phyloP scores from a whole-genome alignment of 1,140 invertebrate genomes.

The Philotrypesis tridentata region DNA sequence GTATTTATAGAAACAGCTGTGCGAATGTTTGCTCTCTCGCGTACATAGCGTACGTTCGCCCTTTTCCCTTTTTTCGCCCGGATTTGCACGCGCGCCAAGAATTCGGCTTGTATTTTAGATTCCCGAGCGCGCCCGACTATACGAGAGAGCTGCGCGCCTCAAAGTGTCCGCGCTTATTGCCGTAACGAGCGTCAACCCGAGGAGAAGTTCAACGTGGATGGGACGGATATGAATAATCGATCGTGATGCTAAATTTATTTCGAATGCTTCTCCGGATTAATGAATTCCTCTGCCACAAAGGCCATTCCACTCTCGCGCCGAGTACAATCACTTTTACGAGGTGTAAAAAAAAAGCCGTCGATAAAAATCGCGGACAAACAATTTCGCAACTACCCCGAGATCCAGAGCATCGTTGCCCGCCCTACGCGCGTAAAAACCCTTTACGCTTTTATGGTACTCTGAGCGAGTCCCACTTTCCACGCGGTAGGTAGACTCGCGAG shows the following conservation, averaged over 20 bases:
- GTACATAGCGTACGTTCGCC: background rate
- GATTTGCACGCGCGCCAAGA: background rate
- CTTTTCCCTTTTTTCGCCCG: background rate
- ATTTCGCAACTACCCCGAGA: no score
- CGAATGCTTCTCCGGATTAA: no score
- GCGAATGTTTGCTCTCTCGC: background rate
- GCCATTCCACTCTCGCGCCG: no score
- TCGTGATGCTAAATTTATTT: no score
- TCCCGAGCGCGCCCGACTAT: conserved; percentile 3
- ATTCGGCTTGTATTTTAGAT: conserved; percentile 13
- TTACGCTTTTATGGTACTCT: background rate
- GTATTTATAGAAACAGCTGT: conserved; percentile 56
- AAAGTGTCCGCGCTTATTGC: background rate
- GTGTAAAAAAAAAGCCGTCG: no score
- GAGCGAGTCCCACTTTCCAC: background rate
- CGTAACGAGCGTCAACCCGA: background rate
- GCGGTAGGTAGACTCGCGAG: background rate
- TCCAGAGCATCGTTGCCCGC: no score
- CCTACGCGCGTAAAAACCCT: background rate
- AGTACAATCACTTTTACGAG: no score
- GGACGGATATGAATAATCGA: no score
- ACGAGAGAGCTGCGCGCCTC: background rate
- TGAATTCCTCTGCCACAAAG: no score
- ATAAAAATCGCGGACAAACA: no score
- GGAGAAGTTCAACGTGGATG: background rate